These are phyloP conservation scores for Drosophila obscura DNA, from an alignment of 1,140 invertebrate species.

Conservation along the genomic window DNA sequence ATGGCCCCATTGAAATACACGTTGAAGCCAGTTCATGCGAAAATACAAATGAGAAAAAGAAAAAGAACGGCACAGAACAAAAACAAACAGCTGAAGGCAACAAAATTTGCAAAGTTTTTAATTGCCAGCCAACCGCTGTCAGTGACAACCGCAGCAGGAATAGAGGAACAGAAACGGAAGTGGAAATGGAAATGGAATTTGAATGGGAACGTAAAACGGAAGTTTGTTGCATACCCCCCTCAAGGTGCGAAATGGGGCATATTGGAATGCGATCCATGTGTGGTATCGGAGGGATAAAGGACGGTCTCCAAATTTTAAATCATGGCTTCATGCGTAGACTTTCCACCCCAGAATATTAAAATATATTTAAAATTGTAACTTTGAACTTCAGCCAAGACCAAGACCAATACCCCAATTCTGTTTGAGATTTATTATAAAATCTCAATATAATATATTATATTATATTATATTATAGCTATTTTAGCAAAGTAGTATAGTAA, in stretches of 20 bases:
- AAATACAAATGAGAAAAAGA: slow-evolving; percentile 29
- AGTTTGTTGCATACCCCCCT: not conserved
- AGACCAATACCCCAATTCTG: too few relatives aligned
- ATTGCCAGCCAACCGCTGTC: slow-evolving; percentile 74
- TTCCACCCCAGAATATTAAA: too few relatives aligned
- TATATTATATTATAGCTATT: too few relatives aligned
- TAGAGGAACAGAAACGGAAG: not conserved
- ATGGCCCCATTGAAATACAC: not conserved
- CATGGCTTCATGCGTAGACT: too few relatives aligned
- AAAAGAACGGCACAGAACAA: slow-evolving; percentile 10
- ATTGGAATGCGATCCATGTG: not conserved
- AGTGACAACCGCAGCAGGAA: slow-evolving; percentile 63
- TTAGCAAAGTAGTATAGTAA: too few relatives aligned
- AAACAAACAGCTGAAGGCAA: slow-evolving; percentile 28
- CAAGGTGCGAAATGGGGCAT: not conserved
- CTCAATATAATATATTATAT: too few relatives aligned
- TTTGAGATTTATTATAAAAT: too few relatives aligned
- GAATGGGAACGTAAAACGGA: slow-evolving; percentile 20
- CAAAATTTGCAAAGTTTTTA: slow-evolving; percentile 73
- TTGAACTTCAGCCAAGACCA: too few relatives aligned
- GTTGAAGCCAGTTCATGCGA: slow-evolving; percentile 22
- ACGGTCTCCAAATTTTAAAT: too few relatives aligned
- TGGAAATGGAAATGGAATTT: slow-evolving; percentile 1
- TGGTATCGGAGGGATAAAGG: too few relatives aligned
- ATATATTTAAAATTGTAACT: too few relatives aligned